phyloP scores from a whole-genome alignment of 2,113 vertebrate genomes.

The Platichthys flesus region DNA sequence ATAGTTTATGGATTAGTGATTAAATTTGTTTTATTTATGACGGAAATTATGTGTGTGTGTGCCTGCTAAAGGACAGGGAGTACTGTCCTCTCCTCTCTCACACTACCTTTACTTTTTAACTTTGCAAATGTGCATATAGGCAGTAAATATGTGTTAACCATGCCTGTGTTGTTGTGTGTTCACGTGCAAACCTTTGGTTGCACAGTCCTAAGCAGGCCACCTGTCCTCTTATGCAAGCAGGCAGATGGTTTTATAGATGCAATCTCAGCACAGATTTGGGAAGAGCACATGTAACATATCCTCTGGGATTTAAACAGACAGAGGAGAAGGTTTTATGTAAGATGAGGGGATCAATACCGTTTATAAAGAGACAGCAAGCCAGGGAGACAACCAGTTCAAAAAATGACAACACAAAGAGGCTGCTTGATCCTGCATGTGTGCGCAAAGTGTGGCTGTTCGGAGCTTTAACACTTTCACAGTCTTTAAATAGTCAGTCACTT shows the following conservation, averaged over 20 bases:
- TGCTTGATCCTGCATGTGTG: constrained; percentile 10
- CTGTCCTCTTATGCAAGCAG: constrained; percentile 76
- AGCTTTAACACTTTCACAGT: constrained; percentile 55
- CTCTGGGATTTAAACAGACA: constrained; percentile 29
- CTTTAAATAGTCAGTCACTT: constrained; percentile 63
- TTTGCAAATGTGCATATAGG: background rate
- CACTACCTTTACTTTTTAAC: constrained; percentile 1
- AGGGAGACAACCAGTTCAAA: constrained; percentile 11
- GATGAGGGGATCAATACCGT: background rate
- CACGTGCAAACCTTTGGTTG: constrained; percentile 38
- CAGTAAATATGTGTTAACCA: constrained; percentile 6
- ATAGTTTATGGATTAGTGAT: background rate
- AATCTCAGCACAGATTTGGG: constrained; percentile 53
- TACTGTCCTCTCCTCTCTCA: background rate
- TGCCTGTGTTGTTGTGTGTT: constrained; percentile 38
- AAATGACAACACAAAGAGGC: constrained; percentile 32
- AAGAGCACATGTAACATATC: constrained; percentile 6
- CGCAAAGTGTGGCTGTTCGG: constrained; percentile 14
- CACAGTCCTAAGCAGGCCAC: constrained; percentile 59
- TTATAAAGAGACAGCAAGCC: background rate
- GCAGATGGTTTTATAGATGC: constrained; percentile 72
- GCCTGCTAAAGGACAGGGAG: background rate
- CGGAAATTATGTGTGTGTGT: background rate
- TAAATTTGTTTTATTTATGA: background rate
- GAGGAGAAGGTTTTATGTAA: constrained; percentile 11